Base-by-base conservation (phyloP, 2,113 vertebrate species). In the Centropus unirufus region DNA sequence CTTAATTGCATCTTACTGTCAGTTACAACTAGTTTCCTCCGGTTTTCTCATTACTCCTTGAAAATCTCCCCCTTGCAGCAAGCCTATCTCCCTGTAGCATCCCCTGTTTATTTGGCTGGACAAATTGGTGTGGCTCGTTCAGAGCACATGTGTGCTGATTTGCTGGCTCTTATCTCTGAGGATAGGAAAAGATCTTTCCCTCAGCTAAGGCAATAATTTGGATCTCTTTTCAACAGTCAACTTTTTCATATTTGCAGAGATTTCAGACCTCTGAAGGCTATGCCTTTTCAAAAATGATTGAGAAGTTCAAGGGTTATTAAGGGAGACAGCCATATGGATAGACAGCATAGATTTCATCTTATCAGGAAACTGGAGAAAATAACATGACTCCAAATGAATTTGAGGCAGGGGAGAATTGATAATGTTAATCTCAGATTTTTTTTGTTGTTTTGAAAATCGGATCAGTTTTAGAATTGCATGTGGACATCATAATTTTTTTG, bases 31-130 rank as follows among this genome's bases (percentile, higher is more conserved):
- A 75, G 55, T 90, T 80, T 90, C 55, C 26, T 85, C 80, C 59
- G 42, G 40, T 84, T 87, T 26, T 91, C 24, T 90, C 6, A 9
- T 84, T 79, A 78, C 82, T 92, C 47, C 72, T 51, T 80, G 86
- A 83, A 83, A 93, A 90, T 93, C 92, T 93, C 30, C 27, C 29
- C 54, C 76, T 62, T 69, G 55, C 93, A 96, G 90, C 24, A 62
- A 74, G 76, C 42, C 85, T 96, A 80, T 96, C 93, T 97, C 64
- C 46, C 51, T 83, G 46, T 58, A 69, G 79, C 85, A 93, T 94
- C 63, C 93, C 32, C 79, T 46, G 63, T 92, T 96, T 87, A 93
- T 95, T 93, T 95, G 67, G 75, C 83, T 81, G 93, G 79, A 83
- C 92, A 95, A 83, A 95, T 94, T 97, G 72, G 83, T 85, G 42